Conservation (phyloP, 2,113 vertebrate species). For the Gopherus flavomarginatus region DNA sequence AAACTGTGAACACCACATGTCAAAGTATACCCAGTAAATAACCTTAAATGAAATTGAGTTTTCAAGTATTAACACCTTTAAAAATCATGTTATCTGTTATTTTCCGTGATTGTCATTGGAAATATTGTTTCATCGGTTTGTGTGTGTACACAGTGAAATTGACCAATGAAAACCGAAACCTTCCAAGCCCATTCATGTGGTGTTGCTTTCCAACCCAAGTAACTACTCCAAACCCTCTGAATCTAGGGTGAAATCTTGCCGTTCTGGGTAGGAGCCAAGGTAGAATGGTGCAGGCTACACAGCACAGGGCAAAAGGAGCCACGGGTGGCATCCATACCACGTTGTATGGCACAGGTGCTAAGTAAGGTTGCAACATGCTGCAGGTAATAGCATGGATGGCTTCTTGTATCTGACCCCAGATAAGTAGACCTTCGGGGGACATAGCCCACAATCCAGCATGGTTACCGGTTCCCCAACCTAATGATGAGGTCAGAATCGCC, state of each 20-base stretch:
- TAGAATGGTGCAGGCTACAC: not conserved
- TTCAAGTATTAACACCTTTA: too few species aligned
- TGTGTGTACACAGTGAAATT: not conserved
- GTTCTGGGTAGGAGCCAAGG: not conserved
- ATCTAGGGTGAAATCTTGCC: not conserved
- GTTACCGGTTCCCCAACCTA: not conserved
- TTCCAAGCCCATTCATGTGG: fast-evolving
- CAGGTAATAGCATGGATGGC: too few species aligned
- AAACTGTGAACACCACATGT: too few species aligned
- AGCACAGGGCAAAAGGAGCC: not conserved
- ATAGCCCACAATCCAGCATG: not conserved
- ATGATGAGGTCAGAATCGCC: not conserved
- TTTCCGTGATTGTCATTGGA: too few species aligned
- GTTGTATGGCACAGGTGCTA: not conserved
- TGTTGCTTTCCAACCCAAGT: not conserved
- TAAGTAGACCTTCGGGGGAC: not conserved
- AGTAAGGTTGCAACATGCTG: too few species aligned
- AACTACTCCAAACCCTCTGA: not conserved
- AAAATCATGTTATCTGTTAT: too few species aligned
- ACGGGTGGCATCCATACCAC: not conserved
- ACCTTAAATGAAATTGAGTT: too few species aligned
- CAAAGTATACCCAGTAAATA: too few species aligned
- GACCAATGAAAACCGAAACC: too few species aligned
- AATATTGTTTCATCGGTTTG: too few species aligned
- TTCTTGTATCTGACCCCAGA: not conserved